Evolutionary conservation across 2,113 vertebrate genomes (phyloP), one percentile per base, ranked within the genome.

Genomic region (Carlito syrichta): DNA sequence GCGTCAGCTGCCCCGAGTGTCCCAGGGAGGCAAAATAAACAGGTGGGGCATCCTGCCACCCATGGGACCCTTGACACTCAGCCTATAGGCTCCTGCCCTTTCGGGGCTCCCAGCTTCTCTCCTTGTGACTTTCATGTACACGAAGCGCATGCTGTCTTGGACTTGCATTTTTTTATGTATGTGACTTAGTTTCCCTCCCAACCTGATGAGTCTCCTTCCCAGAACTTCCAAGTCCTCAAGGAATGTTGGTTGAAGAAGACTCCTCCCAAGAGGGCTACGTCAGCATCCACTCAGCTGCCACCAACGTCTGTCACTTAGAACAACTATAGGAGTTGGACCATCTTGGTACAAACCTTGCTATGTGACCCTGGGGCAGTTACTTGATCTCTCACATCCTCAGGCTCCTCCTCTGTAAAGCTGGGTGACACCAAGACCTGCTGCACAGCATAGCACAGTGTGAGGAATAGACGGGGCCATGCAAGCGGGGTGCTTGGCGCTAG

Each of bases 371-470:
- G 35, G 43, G 30, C 2, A 9, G 43, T 20, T 16, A 4, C 12
- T 84, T 38, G 12, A 17, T 22, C 38, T 52, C n/a, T 43, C 30
- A 50, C 48, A 60, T 9, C 12, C 62, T 85, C 43, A 5, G 32
- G 11, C 20, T n/a, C 78, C 23, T 77, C 1, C 1, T 30, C 14
- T 22, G 20, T 23, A 56, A 56, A 58, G 40, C 48, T 8, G 35
- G 69, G 52, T n/a, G 91, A 30, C 4, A 19, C 3, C 1, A 10
- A 48, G 1, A 19, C 3, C 5, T 23, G 27, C n/a, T 60, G n/a
- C 25, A 22, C 13, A 0, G 11, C 1, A 3, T 63, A 38, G 45
- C 9, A n/a, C n/a, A n/a, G n/a, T 12, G 5, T 40, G n/a, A 63
- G 14, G 22, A 27, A 43, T 22, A 56, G 56, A 17, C 19, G 25